These are phyloP conservation scores for Nannoperca obscura DNA, from an alignment of 2,797 vertebrate genomes.

Conservation along the genomic window DNA sequence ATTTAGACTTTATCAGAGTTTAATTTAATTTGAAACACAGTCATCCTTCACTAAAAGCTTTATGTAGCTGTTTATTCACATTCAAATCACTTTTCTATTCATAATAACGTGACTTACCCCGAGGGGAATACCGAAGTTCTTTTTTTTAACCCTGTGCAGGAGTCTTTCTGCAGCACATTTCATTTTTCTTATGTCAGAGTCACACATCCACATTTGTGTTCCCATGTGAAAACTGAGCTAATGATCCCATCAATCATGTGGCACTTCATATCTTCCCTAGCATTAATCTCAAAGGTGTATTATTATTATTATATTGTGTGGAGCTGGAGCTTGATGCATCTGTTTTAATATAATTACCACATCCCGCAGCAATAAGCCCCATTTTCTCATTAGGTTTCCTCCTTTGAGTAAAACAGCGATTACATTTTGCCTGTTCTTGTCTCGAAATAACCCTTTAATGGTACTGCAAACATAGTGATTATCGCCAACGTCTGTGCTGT, in stretches of 20 bases:
- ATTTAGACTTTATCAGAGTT: slow-evolving; percentile 18
- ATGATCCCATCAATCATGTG: slow-evolving; percentile 71
- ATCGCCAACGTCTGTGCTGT: slow-evolving; percentile 36
- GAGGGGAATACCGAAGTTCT: neutral
- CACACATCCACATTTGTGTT: slow-evolving; percentile 36
- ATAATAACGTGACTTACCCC: neutral
- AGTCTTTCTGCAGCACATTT: slow-evolving; percentile 17
- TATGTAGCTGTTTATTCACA: slow-evolving; percentile 30
- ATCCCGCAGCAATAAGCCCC: slow-evolving; percentile 57
- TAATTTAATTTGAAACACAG: slow-evolving; percentile 38
- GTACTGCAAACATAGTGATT: slow-evolving; percentile 63
- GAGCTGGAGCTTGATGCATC: slow-evolving; percentile 59
- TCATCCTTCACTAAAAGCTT: slow-evolving; percentile 27
- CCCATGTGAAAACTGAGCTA: slow-evolving; percentile 56
- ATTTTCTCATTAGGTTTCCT: slow-evolving; percentile 68
- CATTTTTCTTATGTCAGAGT: slow-evolving; percentile 43
- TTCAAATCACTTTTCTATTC: neutral
- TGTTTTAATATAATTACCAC: slow-evolving; percentile 73
- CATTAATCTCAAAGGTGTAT: slow-evolving; percentile 63
- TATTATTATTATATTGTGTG: slow-evolving; percentile 45
- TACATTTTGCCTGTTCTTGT: slow-evolving; percentile 51
- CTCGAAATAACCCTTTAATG: slow-evolving; percentile 66
- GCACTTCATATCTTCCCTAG: slow-evolving; percentile 47
- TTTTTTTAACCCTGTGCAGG: neutral
- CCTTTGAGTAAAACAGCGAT: slow-evolving; percentile 65